These are phyloP conservation scores for Platalea minor DNA, from an alignment of 2,797 vertebrate species.

Conservation along the genomic window DNA sequence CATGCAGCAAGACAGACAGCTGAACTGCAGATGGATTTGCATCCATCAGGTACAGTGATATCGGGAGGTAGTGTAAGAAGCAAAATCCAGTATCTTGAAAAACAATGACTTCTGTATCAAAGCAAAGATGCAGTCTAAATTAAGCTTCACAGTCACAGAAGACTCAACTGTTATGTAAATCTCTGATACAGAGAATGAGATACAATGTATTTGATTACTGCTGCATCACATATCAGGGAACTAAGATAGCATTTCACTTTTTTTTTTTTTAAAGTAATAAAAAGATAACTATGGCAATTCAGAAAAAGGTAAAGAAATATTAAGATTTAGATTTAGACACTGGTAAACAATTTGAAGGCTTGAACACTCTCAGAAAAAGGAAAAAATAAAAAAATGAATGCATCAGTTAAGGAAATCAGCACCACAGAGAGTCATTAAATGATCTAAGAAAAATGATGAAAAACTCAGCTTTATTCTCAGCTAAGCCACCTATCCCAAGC, in stretches of 20 bases:
- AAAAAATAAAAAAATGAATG: not conserved
- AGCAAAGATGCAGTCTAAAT: conserved; percentile 21
- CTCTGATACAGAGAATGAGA: not conserved
- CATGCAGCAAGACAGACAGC: not conserved
- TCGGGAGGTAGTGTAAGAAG: not conserved
- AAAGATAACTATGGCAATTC: not conserved
- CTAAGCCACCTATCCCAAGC: not conserved
- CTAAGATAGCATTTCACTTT: not conserved
- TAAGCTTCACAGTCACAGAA: conserved; percentile 16
- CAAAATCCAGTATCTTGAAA: not conserved
- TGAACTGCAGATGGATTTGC: conserved; percentile 10
- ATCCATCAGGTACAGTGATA: not conserved
- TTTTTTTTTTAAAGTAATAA: not conserved
- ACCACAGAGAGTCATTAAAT: not conserved
- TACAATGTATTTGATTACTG: not conserved
- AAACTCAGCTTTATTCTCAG: not conserved
- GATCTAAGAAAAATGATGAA: not conserved
- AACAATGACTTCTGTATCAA: conserved; percentile 3
- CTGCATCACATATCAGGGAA: not conserved
- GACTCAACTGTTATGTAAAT: not conserved
- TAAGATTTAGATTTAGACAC: not conserved
- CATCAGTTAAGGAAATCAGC: not conserved
- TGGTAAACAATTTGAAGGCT: not conserved
- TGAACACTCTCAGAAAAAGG: not conserved
- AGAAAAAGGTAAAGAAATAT: not conserved